Evolutionary conservation across 2,113 vertebrate species (phyloP).

Genomic region (Pollimyrus isidori): DNA sequence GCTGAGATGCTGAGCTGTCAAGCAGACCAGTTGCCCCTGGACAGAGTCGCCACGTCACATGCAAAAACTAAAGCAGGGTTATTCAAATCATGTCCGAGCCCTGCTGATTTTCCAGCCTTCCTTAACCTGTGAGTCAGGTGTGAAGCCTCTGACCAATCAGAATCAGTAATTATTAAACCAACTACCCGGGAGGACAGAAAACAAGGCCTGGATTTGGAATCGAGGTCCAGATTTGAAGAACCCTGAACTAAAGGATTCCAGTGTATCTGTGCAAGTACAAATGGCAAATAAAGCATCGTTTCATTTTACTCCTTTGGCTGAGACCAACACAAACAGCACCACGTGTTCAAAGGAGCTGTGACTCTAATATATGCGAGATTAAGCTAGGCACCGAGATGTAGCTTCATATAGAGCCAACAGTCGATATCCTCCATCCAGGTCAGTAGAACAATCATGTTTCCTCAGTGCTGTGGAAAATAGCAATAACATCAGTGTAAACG

Average conservation of each 20-base stretch:
- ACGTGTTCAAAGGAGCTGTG: not conserved
- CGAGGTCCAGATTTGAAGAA: no score
- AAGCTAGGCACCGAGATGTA: not conserved
- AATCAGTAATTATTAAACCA: no score
- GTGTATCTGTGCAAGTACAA: not conserved
- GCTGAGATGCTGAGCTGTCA: constrained; percentile 29
- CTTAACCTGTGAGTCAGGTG: no score
- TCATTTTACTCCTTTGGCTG: not conserved
- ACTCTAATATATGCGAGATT: not conserved
- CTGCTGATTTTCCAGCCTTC: no score
- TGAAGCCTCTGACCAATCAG: no score
- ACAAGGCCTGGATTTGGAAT: no score
- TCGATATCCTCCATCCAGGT: not conserved
- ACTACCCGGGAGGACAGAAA: no score
- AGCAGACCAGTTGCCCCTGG: constrained; percentile 30
- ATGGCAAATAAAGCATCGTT: not conserved
- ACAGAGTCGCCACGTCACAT: not conserved
- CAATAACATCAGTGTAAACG: not conserved
- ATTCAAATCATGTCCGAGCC: no score
- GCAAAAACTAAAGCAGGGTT: no score
- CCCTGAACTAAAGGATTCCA: no score
- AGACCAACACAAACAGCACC: not conserved
- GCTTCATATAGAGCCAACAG: not conserved
- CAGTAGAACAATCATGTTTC: not conserved
- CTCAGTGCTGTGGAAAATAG: not conserved